Evolutionary conservation across 2,797 vertebrate genomes (phyloP).

Genomic region (Natrix natrix): DNA sequence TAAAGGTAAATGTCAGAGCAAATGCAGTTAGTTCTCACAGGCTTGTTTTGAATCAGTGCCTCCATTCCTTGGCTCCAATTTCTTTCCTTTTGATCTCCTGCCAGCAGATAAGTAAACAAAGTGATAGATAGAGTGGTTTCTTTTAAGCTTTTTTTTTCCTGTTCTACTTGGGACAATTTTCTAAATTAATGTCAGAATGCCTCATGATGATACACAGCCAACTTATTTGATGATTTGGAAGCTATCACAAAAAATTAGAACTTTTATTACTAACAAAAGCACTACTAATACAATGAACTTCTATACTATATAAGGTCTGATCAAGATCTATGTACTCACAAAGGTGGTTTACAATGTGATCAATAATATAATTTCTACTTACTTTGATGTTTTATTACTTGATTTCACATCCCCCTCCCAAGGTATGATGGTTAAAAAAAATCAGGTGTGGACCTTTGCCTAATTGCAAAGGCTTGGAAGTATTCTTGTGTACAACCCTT

Average conservation of each 20-base stretch:
- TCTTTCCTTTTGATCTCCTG: slow-evolving; percentile 41
- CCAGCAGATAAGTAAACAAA: slow-evolving; percentile 55
- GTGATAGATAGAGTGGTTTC: slow-evolving; percentile 26
- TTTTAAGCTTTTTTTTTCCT: slow-evolving; percentile 35
- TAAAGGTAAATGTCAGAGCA: slow-evolving; percentile 52
- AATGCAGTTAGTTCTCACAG: slow-evolving; percentile 57
- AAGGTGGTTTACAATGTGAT: background rate
- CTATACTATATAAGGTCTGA: slow-evolving; percentile 17
- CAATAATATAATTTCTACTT: slow-evolving; percentile 30
- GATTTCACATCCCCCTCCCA: background rate
- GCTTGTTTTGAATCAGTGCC: slow-evolving; percentile 57
- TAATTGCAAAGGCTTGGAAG: background rate
- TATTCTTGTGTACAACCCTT: background rate
- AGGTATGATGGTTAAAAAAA: background rate
- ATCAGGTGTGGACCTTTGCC: background rate
- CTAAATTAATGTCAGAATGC: background rate
- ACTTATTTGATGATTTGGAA: background rate
- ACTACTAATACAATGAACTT: slow-evolving; percentile 41
- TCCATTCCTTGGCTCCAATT: slow-evolving; percentile 49
- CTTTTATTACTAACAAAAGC: slow-evolving; percentile 29
- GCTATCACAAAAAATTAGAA: slow-evolving; percentile 15
- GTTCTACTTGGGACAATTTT: slow-evolving; percentile 29
- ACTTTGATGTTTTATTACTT: slow-evolving; percentile 4
- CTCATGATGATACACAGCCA: slow-evolving; percentile 17
- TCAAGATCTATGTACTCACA: background rate